Conservation (phyloP, 1,140 invertebrate genomes). For the Lamellibrachia luymesi region DNA sequence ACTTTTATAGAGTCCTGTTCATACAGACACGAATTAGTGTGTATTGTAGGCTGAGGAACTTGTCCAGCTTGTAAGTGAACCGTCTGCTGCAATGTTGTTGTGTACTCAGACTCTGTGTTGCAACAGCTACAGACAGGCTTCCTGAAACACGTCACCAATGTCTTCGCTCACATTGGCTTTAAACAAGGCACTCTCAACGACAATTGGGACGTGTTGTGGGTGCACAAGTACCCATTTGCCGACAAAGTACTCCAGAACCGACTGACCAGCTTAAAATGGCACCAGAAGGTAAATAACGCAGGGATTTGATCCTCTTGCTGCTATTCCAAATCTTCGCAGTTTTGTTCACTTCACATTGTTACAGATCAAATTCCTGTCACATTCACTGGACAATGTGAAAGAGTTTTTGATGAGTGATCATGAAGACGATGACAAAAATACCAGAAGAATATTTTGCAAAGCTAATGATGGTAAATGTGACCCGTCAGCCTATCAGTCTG, state of each 20-base stretch:
- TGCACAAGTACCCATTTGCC: slow-evolving; percentile 7
- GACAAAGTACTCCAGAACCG: neutral
- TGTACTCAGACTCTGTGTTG: neutral
- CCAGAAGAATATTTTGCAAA: no score
- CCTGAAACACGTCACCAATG: slow-evolving; percentile 13
- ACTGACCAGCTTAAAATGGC: slow-evolving; percentile 8
- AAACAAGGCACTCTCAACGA: neutral
- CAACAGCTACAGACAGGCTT: neutral
- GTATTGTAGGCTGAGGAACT: no score
- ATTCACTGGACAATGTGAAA: no score
- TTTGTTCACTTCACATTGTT: no score
- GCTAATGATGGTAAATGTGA: no score
- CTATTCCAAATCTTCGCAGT: neutral
- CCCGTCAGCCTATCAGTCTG: no score
- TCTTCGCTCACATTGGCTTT: slow-evolving; percentile 10
- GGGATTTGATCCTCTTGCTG: neutral
- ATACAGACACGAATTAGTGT: no score
- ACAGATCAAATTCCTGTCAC: no score
- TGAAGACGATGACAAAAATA: no score
- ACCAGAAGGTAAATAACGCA: slow-evolving; percentile 10
- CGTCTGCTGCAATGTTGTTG: neutral
- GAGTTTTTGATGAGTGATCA: no score
- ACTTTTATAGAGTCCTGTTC: no score
- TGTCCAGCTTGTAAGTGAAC: no score
- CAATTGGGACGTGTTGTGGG: slow-evolving; percentile 14